Percentiles rank a stretch among this genome's conserved stretches.
Evolutionary conservation across 1,140 invertebrate genomes (phyloP).

Genomic region (Tetragnatha versicolor): DNA sequence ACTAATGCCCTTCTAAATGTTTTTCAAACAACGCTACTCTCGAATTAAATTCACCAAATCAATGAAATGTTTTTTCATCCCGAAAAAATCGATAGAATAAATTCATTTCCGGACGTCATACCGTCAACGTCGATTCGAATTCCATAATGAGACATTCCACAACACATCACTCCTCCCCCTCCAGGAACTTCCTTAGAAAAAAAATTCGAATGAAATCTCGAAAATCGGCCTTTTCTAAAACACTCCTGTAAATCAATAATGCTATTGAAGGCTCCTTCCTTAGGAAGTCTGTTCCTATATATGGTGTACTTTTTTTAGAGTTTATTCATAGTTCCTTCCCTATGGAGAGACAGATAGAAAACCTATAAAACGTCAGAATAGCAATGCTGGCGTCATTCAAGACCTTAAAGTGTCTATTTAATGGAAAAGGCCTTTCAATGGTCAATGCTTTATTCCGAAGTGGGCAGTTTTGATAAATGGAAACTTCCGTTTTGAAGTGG

Average conservation of each 20-base stretch:
- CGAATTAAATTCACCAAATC: no score
- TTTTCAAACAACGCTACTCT: no score
- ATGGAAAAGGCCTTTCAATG: not conserved
- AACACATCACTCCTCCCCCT: conserved; percentile 1
- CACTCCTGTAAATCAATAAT: conserved; percentile 12
- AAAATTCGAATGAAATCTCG: not conserved
- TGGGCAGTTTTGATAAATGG: not conserved
- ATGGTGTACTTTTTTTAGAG: no score
- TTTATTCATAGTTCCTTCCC: not conserved
- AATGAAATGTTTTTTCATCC: no score
- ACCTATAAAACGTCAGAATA: not conserved
- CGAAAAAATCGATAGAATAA: conserved; percentile 2
- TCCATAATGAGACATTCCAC: not conserved
- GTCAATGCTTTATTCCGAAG: not conserved
- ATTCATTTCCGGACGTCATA: not conserved
- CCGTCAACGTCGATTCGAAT: not conserved
- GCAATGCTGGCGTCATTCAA: conserved; percentile 4
- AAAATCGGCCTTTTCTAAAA: not conserved
- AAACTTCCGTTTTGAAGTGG: no score
- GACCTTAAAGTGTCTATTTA: conserved; percentile 16
- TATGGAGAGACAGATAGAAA: not conserved
- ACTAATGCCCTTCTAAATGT: no score
- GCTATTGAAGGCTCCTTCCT: not conserved
- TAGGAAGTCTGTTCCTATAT: not conserved
- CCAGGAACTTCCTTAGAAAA: not conserved